Percentiles rank a stretch among this genome's conserved stretches.
phyloP scores from a whole-genome alignment of 2,888 invertebrate genomes.

The Athrips mouffetella region DNA sequence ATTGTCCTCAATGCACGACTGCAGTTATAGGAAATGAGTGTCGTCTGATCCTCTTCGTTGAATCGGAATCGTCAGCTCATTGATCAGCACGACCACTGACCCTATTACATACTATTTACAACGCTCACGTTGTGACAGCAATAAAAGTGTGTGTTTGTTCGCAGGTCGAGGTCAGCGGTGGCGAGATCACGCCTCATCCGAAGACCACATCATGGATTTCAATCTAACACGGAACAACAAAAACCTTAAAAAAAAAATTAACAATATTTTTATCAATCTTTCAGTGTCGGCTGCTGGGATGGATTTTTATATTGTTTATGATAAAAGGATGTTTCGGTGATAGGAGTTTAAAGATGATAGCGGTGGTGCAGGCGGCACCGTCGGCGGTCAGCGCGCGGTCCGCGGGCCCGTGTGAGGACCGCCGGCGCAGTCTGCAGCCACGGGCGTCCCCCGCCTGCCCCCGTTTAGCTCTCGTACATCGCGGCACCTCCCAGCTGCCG shows the following conservation, averaged over 20 bases:
- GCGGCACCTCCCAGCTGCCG: conserved; percentile 19
- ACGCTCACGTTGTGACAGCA: too few species aligned
- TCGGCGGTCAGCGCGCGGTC: conserved; percentile 39
- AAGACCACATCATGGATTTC: too few species aligned
- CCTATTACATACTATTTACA: too few species aligned
- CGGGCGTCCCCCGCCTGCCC: conserved; percentile 50
- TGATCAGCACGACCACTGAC: too few species aligned
- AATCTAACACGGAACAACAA: too few species aligned
- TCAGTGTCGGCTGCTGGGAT: conserved; percentile 38
- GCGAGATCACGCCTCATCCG: too few species aligned
- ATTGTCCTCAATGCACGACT: not conserved
- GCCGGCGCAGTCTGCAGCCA: conserved; percentile 66
- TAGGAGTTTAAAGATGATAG: conserved; percentile 23
- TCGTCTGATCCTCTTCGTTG: conserved; percentile 11
- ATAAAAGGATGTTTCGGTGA: not conserved
- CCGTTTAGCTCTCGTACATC: conserved; percentile 23
- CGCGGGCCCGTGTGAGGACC: conserved; percentile 38
- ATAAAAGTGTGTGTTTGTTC: too few species aligned
- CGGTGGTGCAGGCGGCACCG: conserved; percentile 54
- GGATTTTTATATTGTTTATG: conserved; percentile 9
- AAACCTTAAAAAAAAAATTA: too few species aligned
- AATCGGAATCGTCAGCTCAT: conserved; percentile 8
- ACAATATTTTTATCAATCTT: conserved; percentile 17
- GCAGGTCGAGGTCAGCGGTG: too few species aligned
- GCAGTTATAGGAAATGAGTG: not conserved